A percentile compares a stretch with the other conserved stretches of the same genome.
These are phyloP conservation scores for Tribolium freemani DNA, from an alignment of 2,888 invertebrate genomes.

Conservation along the genomic window DNA sequence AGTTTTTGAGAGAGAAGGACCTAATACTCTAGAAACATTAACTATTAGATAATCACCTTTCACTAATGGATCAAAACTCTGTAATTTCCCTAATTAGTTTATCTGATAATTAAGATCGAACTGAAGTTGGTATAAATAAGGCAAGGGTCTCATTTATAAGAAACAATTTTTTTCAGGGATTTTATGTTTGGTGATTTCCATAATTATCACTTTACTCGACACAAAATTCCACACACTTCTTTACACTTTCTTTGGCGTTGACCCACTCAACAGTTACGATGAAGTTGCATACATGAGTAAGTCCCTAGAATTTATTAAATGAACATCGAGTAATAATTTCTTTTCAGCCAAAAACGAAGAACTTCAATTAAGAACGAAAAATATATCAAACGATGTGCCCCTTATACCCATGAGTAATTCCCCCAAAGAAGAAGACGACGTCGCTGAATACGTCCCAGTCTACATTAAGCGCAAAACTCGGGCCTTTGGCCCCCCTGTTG, in stretches of 20 bases:
- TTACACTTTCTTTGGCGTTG: constrained; percentile 70
- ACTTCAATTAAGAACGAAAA: constrained; percentile 42
- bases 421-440: constrained; percentile 37
- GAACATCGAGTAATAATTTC: not conserved
- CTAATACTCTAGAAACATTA: no score
- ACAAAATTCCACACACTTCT: constrained; percentile 66
- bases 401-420: constrained; percentile 35
- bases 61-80: no score
- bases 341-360: constrained; percentile 52
- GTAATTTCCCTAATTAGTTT: no score
- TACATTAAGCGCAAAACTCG: constrained; percentile 48
- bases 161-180: constrained; percentile 63
- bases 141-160: no score
- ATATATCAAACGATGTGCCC: constrained; percentile 41
- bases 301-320: constrained; percentile 45
- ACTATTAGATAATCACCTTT: no score
- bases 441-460: constrained; percentile 49
- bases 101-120: no score
- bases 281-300: constrained; percentile 68
- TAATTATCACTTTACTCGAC: constrained; percentile 67
- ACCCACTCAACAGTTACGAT: constrained; percentile 70
- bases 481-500: constrained; percentile 46
- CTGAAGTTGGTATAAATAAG: no score
- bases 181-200: constrained; percentile 67
- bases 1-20: no score